Conservation (phyloP, 2,888 invertebrate species). For the Perizoma affinitatum region DNA sequence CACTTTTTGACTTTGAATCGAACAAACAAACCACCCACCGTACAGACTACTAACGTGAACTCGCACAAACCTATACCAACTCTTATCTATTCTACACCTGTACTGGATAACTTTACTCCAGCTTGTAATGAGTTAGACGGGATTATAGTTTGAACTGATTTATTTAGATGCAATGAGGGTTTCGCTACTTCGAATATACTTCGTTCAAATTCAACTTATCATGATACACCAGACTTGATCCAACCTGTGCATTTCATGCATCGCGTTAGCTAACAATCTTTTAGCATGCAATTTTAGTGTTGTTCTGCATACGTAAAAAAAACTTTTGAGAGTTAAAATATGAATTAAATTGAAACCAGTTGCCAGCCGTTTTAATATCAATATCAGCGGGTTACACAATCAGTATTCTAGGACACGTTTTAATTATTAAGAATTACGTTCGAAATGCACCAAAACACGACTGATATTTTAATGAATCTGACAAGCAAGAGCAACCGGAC, state of each 20-base stretch:
- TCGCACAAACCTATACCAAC: not conserved
- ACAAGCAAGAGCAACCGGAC: conserved; percentile 28
- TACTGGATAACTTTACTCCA: conserved; percentile 19
- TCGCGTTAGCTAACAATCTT: not conserved
- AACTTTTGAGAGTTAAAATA: too few species aligned
- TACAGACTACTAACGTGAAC: too few species aligned
- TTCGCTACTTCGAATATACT: conserved; percentile 10
- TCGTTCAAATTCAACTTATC: conserved; percentile 16
- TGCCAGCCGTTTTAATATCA: conserved; percentile 10
- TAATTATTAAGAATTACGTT: conserved; percentile 10
- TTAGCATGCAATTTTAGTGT: too few species aligned
- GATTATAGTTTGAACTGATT: conserved; percentile 23
- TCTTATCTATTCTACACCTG: conserved; percentile 8
- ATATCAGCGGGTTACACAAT: conserved; percentile 12
- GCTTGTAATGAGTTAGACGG: conserved; percentile 23
- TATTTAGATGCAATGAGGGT: conserved; percentile 20
- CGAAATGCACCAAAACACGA: conserved; percentile 19
- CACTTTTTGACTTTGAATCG: too few species aligned
- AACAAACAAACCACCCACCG: too few species aligned
- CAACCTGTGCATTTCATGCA: conserved; percentile 6
- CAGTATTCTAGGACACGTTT: conserved; percentile 19
- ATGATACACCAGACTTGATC: conserved; percentile 11
- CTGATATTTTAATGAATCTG: conserved; percentile 31
- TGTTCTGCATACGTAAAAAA: too few species aligned
- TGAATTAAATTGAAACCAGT: too few species aligned